Conservation (phyloP, 2,113 vertebrate species). For the Barnardius zonarius region DNA sequence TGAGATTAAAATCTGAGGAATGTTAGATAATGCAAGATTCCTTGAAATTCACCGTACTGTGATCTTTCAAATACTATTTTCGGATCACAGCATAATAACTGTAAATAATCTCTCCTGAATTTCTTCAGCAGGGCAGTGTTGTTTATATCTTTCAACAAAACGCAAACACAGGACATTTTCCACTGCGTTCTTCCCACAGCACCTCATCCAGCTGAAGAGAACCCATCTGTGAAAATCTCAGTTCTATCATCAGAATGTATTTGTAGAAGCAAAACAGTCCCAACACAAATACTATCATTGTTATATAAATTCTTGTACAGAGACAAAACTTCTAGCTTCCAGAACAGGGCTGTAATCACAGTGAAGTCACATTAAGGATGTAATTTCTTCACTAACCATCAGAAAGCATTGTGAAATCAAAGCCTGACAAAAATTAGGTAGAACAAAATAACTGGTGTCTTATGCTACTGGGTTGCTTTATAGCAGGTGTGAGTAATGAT, state of each 20-base stretch:
- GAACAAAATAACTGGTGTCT: accelerated
- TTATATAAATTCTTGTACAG: neutral
- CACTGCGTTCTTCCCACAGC: neutral
- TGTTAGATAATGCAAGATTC: neutral
- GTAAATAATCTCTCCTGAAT: neutral
- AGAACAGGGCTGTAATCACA: neutral
- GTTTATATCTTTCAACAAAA: neutral
- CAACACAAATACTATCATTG: accelerated
- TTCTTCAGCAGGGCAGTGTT: neutral
- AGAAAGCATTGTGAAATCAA: neutral
- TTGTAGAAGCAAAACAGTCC: neutral
- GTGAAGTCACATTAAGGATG: neutral
- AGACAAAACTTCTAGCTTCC: neutral
- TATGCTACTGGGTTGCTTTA: neutral
- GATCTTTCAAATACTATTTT: neutral
- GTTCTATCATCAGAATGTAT: neutral
- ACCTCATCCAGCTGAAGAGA: neutral
- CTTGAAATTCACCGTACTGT: neutral
- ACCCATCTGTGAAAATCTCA: neutral
- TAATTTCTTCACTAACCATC: neutral
- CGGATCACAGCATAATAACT: neutral
- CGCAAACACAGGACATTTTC: neutral
- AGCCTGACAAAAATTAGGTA: neutral
- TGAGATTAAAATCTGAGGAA: neutral
- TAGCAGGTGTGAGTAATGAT: accelerated